These are phyloP conservation scores for Menura novaehollandiae DNA, from an alignment of 2,113 vertebrate species.

Conservation along the genomic window DNA sequence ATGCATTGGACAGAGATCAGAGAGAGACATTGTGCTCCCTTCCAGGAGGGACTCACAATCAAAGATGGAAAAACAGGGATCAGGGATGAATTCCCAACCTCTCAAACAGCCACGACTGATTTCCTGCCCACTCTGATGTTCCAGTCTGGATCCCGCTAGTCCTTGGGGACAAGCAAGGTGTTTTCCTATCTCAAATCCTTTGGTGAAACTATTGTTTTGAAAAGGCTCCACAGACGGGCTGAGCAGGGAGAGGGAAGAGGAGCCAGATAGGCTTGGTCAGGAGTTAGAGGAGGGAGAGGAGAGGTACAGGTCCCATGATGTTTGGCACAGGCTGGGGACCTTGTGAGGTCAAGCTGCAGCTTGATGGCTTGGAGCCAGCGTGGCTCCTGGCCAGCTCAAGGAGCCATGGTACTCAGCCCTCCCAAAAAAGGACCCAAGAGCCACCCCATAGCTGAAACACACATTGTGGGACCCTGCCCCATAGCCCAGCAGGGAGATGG, in stretches of 20 bases:
- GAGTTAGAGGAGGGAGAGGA: not conserved
- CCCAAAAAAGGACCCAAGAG: not conserved
- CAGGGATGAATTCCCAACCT: not conserved
- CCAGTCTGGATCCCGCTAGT: not conserved
- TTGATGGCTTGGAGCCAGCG: not conserved
- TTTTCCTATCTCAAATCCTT: not conserved
- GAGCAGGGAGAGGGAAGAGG: not conserved
- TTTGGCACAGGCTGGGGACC: not conserved
- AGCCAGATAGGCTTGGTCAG: not conserved
- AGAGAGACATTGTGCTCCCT: not conserved
- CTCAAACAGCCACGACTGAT: not conserved
- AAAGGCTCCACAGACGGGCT: not conserved
- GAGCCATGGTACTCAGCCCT: not conserved
- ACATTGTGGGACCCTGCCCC: rapidly evolving
- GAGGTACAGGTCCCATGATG: not conserved
- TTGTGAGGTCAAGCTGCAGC: not conserved
- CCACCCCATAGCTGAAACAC: not conserved
- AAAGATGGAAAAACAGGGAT: not conserved
- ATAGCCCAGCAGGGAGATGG: not conserved
- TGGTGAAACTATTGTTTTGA: not conserved
- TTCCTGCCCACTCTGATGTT: not conserved
- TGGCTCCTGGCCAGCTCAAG: not conserved
- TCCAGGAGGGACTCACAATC: not conserved
- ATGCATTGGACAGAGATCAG: not conserved
- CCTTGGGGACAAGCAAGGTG: not conserved